phyloP scores from a whole-genome alignment of 2,797 vertebrate genomes.

The Spea hammondii region DNA sequence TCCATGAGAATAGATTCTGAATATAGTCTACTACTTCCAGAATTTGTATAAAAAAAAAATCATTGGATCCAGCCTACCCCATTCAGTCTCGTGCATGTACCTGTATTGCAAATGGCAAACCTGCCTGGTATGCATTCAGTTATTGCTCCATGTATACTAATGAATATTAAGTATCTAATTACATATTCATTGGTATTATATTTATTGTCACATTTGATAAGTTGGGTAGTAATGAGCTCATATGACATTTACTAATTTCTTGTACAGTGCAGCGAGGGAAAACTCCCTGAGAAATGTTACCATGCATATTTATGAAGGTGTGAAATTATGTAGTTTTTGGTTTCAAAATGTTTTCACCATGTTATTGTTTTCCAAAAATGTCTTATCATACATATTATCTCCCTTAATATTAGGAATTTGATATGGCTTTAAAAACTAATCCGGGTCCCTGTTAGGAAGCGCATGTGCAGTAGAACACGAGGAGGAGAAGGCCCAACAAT shows the following conservation, averaged over 20 bases:
- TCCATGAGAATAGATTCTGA: too few species aligned
- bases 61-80: neutral
- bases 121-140: neutral
- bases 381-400: too few species aligned
- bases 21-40: too few species aligned
- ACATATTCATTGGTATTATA: conserved; percentile 9
- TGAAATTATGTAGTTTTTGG: too few species aligned
- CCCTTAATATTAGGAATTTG: too few species aligned
- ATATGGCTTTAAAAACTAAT: too few species aligned
- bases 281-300: neutral
- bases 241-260: conserved; percentile 4
- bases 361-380: too few species aligned
- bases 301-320: neutral
- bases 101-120: neutral
- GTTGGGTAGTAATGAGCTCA: conserved; percentile 1
- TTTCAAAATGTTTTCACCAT: too few species aligned
- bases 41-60: too few species aligned
- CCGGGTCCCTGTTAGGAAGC: too few species aligned
- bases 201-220: conserved; percentile 1
- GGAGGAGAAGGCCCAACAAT: too few species aligned
- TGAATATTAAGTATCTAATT: conserved; percentile 5
- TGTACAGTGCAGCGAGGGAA: neutral
- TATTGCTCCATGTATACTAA: neutral
- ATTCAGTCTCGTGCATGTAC: neutral
- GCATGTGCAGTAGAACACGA: too few species aligned